phyloP scores from a whole-genome alignment of 2,113 vertebrate species.

The Pedionomus torquatus region DNA sequence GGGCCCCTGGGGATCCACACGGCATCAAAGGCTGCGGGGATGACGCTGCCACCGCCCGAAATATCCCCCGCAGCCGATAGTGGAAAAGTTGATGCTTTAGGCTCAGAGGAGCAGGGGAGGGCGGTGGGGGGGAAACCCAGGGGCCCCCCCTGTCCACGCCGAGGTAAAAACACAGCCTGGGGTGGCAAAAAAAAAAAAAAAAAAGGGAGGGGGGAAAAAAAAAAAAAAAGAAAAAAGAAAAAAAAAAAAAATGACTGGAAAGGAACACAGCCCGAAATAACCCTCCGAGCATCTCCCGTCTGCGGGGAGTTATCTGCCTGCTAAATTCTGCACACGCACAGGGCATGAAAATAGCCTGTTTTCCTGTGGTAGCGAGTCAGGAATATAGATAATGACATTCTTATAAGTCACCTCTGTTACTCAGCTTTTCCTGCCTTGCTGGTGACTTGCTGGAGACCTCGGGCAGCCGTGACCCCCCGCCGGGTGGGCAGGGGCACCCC shows the following conservation, averaged over 20 bases:
- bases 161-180: constrained; percentile 38
- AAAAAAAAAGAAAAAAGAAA: neutral
- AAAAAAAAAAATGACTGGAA: constrained; percentile 42
- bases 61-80: constrained; percentile 28
- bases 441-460: neutral
- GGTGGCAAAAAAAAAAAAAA: constrained; percentile 7
- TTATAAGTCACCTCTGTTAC: constrained; percentile 65
- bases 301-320: constrained; percentile 58
- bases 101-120: neutral
- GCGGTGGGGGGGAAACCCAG: neutral
- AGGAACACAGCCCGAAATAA: constrained; percentile 68
- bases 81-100: constrained; percentile 65
- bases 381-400: constrained; percentile 68
- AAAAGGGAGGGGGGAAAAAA: neutral
- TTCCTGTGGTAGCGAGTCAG: constrained; percentile 59
- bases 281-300: constrained; percentile 47
- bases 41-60: constrained; percentile 31
- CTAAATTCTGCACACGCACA: constrained; percentile 55
- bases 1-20: neutral
- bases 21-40: constrained; percentile 29
- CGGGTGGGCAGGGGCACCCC: neutral
- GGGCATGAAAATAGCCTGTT: constrained; percentile 59
- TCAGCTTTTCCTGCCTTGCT: constrained; percentile 53
- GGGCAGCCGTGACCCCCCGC: constrained; percentile 11
- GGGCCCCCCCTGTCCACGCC: neutral